Base-by-base conservation (phyloP, 2,113 vertebrate genomes). In the Brachyistius frenatus region DNA sequence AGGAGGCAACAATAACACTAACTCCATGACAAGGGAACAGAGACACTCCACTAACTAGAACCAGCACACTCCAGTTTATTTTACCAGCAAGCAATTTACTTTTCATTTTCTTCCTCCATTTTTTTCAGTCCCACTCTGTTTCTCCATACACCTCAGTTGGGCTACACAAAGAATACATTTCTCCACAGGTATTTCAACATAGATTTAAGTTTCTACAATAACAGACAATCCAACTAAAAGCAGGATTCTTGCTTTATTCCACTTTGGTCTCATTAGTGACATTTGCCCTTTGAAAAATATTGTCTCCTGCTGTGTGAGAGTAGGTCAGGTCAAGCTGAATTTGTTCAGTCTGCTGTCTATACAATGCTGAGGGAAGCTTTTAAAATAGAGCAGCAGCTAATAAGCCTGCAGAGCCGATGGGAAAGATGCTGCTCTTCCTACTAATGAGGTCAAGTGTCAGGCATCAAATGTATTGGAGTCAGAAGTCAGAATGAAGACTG, bases 1-100 rank as follows among this genome's bases (percentile, higher is more conserved):
- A 76, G 58, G 68, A 82, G 75, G 80, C 61, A 81, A 39, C 57
- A 75, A 76, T 47, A 70, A 89, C 67, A 76, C 39, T 4, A 49
- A 78, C 55, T 74, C 35, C 46, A 31, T 63, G 64, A 69, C 55
- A 78, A 11, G 23, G 66, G 10, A 74, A 41, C 62, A 73, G 47
- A 78, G 67, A 15, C 23, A 0, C 37, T 49, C 5, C 39, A 49
- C 74, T 67, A 86, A 83, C 67, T 68, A 64, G 56, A 86, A 60
- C 50, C 80, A 84, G 70, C 74, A 63, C 33, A 4, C 31, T 44
- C 14, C 73, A 30, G 39, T 72, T 87, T 61, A 41, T 63, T 78
- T 70, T 49, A 55, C 8, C 55, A 46, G 69, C 37, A 57, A 46
- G 32, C 41, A 58, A 57, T 82, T 76, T 33, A 66, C 66, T 77